phyloP scores from a whole-genome alignment of 2,797 vertebrate genomes.

The Thunnus albacares region DNA sequence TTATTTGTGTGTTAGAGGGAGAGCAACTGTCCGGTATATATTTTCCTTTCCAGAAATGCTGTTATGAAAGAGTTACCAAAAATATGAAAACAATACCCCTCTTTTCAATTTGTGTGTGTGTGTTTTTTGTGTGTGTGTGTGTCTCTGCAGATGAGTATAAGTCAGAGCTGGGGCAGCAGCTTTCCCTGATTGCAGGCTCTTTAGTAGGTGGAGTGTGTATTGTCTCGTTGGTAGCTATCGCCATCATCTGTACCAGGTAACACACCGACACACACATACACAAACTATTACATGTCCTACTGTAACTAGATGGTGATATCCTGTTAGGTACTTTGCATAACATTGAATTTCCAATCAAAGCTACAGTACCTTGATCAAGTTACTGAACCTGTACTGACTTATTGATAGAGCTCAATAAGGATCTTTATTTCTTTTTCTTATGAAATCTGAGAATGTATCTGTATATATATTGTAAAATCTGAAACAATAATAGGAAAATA shows the following conservation, averaged over 20 bases:
- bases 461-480: too few species aligned
- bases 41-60: slow-evolving; percentile 33
- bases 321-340: too few species aligned
- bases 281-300: background rate
- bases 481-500: too few species aligned
- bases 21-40: slow-evolving; percentile 33
- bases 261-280: background rate
- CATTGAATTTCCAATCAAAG: too few species aligned
- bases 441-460: too few species aligned
- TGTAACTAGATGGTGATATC: too few species aligned
- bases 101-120: slow-evolving; percentile 5
- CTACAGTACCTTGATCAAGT: too few species aligned
- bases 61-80: slow-evolving; percentile 5
- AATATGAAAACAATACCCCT: slow-evolving; percentile 10
- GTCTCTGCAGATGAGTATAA: slow-evolving; percentile 92
- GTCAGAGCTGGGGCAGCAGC: slow-evolving; percentile 94
- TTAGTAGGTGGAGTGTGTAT: slow-evolving; percentile 94
- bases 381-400: too few species aligned
- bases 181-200: slow-evolving; percentile 94
- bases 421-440: too few species aligned
- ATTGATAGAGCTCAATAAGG: too few species aligned
- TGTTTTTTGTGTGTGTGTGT: slow-evolving; percentile 46
- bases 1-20: slow-evolving; percentile 26
- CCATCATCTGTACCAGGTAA: slow-evolving; percentile 95
- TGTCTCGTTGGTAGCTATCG: slow-evolving; percentile 93